phyloP scores from a whole-genome alignment of 2,888 invertebrate species.

The Andrena bucephala region DNA sequence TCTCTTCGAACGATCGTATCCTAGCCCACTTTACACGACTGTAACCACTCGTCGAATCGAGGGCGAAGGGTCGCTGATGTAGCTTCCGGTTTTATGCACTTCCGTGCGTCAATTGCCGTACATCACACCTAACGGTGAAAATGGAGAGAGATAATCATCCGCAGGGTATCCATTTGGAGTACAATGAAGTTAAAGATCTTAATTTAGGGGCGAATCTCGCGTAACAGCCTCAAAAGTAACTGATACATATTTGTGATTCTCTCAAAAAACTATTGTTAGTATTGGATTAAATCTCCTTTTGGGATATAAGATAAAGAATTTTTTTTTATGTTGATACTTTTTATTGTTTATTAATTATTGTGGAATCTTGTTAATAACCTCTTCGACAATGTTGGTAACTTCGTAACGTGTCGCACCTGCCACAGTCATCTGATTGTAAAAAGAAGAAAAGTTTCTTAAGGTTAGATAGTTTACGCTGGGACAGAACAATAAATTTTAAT shows the following conservation, averaged over 20 bases:
- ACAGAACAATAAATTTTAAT: no score
- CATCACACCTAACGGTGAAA: slow-evolving; percentile 59
- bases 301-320: no score
- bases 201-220: slow-evolving; percentile 11
- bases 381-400: no score
- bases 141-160: slow-evolving; percentile 48
- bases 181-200: slow-evolving; percentile 30
- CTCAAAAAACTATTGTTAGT: no score
- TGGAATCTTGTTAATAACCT: no score
- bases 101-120: slow-evolving; percentile 58
- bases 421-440: no score
- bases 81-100: slow-evolving; percentile 68
- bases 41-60: slow-evolving; percentile 70
- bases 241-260: not conserved
- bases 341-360: no score
- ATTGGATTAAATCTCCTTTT: no score
- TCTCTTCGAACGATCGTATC: slow-evolving; percentile 49
- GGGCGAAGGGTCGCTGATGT: slow-evolving; percentile 70
- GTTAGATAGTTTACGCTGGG: no score
- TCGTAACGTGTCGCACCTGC: no score
- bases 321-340: no score
- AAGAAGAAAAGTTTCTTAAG: no score
- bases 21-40: slow-evolving; percentile 65
- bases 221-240: not conserved
- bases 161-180: slow-evolving; percentile 16